phyloP scores from a whole-genome alignment of 2,113 vertebrate genomes.

The Amazona guildingii region DNA sequence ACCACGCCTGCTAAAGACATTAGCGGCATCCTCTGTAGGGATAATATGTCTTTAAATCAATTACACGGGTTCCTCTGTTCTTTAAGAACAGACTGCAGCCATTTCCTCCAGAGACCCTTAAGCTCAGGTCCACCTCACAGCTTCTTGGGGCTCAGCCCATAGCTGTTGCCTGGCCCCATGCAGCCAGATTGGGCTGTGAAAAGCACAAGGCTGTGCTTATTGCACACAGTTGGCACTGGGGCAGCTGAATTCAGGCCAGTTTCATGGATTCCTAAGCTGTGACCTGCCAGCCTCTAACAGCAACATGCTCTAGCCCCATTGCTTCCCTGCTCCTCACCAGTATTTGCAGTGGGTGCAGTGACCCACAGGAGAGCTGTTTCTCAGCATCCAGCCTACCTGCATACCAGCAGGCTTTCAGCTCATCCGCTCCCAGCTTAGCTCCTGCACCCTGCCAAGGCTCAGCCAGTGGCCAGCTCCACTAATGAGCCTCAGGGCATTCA shows the following conservation, averaged over 20 bases:
- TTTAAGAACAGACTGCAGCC: conserved; percentile 2
- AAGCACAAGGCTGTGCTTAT: neutral
- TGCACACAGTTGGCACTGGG: rapidly evolving
- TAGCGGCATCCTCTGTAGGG: neutral
- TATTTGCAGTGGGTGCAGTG: rapidly evolving
- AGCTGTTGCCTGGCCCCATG: rapidly evolving
- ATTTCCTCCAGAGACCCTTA: neutral
- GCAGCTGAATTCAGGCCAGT: rapidly evolving
- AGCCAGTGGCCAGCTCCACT: neutral
- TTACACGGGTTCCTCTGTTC: neutral
- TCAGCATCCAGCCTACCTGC: neutral
- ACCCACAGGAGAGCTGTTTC: neutral
- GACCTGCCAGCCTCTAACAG: neutral
- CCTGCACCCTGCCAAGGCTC: neutral
- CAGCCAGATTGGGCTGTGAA: rapidly evolving
- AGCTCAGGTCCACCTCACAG: neutral
- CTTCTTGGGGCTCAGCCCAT: neutral
- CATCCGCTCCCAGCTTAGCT: neutral
- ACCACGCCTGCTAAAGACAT: conserved; percentile 29
- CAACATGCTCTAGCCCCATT: rapidly evolving
- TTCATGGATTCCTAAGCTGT: neutral
- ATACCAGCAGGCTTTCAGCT: neutral
- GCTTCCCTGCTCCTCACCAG: neutral
- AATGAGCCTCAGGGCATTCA: rapidly evolving
- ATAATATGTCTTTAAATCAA: conserved; percentile 48